Evolutionary conservation across 1,140 invertebrate species (phyloP).

Genomic region (Drosophila fuyamai): DNA sequence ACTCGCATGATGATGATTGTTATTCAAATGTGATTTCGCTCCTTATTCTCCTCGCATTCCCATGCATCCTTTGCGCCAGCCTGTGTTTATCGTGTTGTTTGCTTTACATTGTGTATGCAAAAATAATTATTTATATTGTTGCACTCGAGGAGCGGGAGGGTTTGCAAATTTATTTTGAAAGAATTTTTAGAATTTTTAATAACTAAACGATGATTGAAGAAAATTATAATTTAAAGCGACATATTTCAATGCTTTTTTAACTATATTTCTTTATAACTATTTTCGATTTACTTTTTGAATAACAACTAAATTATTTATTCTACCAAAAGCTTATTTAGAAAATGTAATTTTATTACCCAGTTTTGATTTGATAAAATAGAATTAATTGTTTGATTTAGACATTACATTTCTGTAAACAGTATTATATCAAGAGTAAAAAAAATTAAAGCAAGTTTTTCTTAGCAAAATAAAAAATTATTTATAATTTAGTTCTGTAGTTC

Average conservation of each 20-base stretch:
- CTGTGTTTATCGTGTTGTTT: slow-evolving; percentile 64
- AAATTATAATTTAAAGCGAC: slow-evolving; percentile 7
- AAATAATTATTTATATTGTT: slow-evolving; percentile 83
- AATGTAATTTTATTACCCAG: too few relatives aligned
- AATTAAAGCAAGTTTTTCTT: too few relatives aligned
- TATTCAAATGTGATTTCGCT: slow-evolving; percentile 81
- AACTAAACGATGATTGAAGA: slow-evolving; percentile 17
- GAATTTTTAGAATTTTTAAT: slow-evolving; percentile 43
- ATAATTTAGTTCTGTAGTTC: too few relatives aligned
- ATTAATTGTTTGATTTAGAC: too few relatives aligned
- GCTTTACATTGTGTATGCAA: slow-evolving; percentile 78
- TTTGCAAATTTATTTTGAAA: background rate
- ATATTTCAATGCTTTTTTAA: background rate
- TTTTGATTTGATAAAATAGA: too few relatives aligned
- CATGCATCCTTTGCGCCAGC: slow-evolving; percentile 45
- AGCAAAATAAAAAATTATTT: too few relatives aligned
- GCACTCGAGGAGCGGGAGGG: slow-evolving; percentile 35
- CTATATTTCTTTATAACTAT: too few relatives aligned
- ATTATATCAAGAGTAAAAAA: too few relatives aligned
- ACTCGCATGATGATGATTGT: slow-evolving; percentile 78
- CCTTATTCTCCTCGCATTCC: slow-evolving; percentile 53
- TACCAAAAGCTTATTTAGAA: too few relatives aligned
- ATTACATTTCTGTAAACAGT: too few relatives aligned
- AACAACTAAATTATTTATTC: too few relatives aligned
- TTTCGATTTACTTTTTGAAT: background rate